phyloP scores from a whole-genome alignment of 2,797 vertebrate species.

The Bradypodion pumilum region DNA sequence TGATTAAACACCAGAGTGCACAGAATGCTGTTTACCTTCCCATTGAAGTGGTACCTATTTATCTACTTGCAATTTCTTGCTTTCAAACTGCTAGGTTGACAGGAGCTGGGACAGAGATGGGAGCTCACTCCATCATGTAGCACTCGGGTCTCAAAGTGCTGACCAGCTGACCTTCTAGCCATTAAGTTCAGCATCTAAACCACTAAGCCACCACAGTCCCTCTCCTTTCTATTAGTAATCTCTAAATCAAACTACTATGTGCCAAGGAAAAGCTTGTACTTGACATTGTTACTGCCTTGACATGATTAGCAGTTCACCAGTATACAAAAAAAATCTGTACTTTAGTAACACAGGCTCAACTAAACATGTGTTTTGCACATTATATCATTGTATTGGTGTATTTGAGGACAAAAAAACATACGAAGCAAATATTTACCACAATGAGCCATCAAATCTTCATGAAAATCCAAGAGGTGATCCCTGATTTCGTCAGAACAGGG shows the following conservation, averaged over 20 bases:
- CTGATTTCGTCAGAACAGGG: conserved; percentile 91
- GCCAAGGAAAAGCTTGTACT: not conserved
- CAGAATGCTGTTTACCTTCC: too few relatives aligned
- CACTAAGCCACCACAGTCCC: too few relatives aligned
- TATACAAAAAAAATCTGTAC: not conserved
- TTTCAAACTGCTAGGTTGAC: too few relatives aligned
- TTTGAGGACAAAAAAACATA: not conserved
- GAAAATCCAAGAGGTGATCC: conserved; percentile 92
- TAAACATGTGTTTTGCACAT: not conserved
- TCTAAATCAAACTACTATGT: not conserved
- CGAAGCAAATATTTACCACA: conserved; percentile 80
- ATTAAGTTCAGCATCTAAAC: too few relatives aligned
- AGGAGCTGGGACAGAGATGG: too few relatives aligned
- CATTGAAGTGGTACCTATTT: too few relatives aligned
- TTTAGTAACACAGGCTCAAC: too few relatives aligned
- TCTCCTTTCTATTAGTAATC: not conserved
- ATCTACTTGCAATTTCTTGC: too few relatives aligned
- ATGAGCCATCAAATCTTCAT: conserved; percentile 94
- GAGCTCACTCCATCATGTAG: too few relatives aligned
- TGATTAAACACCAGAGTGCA: too few relatives aligned
- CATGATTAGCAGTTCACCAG: not conserved
- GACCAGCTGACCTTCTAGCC: too few relatives aligned
- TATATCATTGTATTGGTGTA: not conserved
- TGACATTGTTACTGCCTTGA: not conserved
- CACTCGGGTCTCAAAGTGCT: too few relatives aligned